These are phyloP conservation scores for Sisyra nigra DNA, from an alignment of 2,888 invertebrate genomes.

Conservation along the genomic window DNA sequence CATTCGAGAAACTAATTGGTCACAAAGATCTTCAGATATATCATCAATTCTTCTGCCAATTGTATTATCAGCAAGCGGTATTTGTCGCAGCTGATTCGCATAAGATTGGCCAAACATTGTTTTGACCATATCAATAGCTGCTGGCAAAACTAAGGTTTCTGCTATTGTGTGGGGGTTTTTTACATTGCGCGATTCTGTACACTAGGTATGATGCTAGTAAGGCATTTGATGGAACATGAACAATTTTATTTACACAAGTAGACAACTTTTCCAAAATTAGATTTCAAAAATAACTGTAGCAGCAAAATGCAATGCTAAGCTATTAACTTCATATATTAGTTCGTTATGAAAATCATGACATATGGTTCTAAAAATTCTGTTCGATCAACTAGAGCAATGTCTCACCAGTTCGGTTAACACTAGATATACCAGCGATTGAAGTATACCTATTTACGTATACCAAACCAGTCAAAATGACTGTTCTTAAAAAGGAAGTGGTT, in stretches of 20 bases:
- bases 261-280: no score
- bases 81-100: slow-evolving; percentile 18
- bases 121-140: slow-evolving; percentile 13
- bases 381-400: no score
- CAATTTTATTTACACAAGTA: slow-evolving; percentile 10
- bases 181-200: neutral
- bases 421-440: no score
- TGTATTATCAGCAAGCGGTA: slow-evolving; percentile 17
- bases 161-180: slow-evolving; percentile 15
- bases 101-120: slow-evolving; percentile 12
- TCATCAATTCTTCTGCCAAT: slow-evolving; percentile 10
- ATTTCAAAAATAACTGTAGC: no score
- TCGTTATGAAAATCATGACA: no score
- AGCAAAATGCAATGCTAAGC: no score
- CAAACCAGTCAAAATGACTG: no score
- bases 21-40: slow-evolving; percentile 10
- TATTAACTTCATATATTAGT: no score
- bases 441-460: no score
- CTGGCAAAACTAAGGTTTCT: slow-evolving; percentile 14
- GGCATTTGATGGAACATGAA: slow-evolving; percentile 7
- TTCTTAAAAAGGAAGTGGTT: no score
- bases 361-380: no score
- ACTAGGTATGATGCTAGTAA: slow-evolving; percentile 2
- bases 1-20: slow-evolving; percentile 8
- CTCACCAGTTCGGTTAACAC: no score